A percentile compares a stretch with the other conserved stretches of the same genome.
These are phyloP conservation scores for Drosophila nr. perissopoda DNA, from an alignment of 2,888 invertebrate genomes.

Conservation along the genomic window DNA sequence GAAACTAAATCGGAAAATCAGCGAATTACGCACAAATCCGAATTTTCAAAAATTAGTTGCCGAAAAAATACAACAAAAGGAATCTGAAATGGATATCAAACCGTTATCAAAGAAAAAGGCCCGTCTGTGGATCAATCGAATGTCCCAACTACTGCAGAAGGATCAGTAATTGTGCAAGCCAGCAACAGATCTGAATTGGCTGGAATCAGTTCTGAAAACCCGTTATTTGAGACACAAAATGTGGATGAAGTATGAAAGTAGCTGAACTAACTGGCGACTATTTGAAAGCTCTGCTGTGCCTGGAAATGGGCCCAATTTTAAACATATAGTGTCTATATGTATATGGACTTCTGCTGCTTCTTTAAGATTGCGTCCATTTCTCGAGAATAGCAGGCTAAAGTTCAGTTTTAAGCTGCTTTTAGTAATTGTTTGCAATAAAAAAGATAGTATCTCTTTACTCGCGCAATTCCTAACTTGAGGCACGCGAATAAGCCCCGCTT, in stretches of 20 bases:
- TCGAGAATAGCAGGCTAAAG: background rate
- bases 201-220: background rate
- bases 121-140: slow-evolving; percentile 7
- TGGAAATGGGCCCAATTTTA: background rate
- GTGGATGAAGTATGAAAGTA: background rate
- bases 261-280: background rate
- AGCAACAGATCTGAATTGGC: background rate
- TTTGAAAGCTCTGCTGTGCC: background rate
- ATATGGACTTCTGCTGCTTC: background rate
- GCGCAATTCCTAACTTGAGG: background rate
- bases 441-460: background rate
- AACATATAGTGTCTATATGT: background rate
- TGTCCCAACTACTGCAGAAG: slow-evolving; percentile 5
- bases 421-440: background rate
- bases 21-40: background rate
- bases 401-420: background rate
- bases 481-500: background rate
- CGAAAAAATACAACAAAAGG: background rate
- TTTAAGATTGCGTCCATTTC: background rate
- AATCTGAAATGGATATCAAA: background rate
- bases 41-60: background rate
- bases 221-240: background rate
- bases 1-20: background rate
- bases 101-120: background rate
- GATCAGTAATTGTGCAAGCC: background rate